A percentile compares a stretch with the other conserved stretches of the same genome.
Conservation (phyloP, 92 coral and sea anemone species). For the Bergia sp. region DNA sequence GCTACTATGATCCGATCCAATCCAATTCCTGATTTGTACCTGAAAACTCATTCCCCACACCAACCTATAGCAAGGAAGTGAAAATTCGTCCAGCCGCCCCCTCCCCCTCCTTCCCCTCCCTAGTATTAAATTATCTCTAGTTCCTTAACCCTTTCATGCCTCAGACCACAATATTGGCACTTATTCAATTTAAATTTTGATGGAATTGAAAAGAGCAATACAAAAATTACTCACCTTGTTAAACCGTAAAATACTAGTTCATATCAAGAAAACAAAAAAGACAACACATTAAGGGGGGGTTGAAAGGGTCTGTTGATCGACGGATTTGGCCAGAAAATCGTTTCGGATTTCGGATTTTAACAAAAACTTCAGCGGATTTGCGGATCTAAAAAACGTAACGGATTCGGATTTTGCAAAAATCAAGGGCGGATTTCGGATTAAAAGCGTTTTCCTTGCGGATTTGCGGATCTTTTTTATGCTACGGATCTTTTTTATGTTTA, state of each 20-base stretch:
- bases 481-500: neutral
- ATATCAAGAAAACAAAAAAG: no score
- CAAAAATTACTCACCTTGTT: constrained; percentile 8
- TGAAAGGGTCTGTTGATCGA: constrained; percentile 20
- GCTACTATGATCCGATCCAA: constrained; percentile 13
- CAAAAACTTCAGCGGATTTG: no score
- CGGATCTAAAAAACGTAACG: constrained; percentile 8
- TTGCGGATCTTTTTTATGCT: constrained; percentile 11
- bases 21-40: constrained; percentile 14
- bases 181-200: constrained; percentile 1
- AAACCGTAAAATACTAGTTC: no score
- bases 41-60: constrained; percentile 12
- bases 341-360: constrained; percentile 23
- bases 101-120: constrained; percentile 8
- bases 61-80: constrained; percentile 17
- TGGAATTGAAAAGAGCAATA: constrained; percentile 12
- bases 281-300: neutral
- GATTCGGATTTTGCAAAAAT: constrained; percentile 27
- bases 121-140: constrained; percentile 13
- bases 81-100: constrained; percentile 1
- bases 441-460: constrained; percentile 21
- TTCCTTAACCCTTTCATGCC: constrained; percentile 12
- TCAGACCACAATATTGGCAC: constrained; percentile 18
- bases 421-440: constrained; percentile 19
- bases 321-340: constrained; percentile 25